These are phyloP conservation scores for Drosophila punjabiensis DNA, from an alignment of 1,140 invertebrate genomes.

Conservation along the genomic window DNA sequence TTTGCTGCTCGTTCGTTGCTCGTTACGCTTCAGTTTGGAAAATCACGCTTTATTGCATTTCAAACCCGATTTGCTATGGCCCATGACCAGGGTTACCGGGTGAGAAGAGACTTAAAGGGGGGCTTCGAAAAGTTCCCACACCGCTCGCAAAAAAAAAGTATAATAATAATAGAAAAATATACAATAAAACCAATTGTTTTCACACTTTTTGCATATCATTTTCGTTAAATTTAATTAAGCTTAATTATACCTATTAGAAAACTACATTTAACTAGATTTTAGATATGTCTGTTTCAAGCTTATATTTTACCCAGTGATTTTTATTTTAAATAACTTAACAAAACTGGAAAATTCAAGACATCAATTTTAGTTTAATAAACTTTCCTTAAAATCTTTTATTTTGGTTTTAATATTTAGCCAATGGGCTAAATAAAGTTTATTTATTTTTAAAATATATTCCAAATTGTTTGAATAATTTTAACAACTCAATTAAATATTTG, in stretches of 20 bases:
- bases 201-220: conserved; percentile 1
- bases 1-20: conserved; percentile 39
- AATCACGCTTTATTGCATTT: conserved; percentile 72
- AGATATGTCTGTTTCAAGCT: background rate
- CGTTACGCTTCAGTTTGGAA: conserved; percentile 56
- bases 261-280: background rate
- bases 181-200: background rate
- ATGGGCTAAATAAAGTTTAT: background rate
- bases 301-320: background rate
- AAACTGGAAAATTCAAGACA: no score
- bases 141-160: background rate
- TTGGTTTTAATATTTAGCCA: background rate
- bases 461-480: background rate
- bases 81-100: conserved; percentile 34
- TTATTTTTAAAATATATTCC: background rate
- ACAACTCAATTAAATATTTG: background rate
- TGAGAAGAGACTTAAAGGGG: background rate
- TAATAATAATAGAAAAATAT: background rate
- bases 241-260: background rate
- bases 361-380: no score
- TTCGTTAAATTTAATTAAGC: conserved; percentile 1
- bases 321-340: no score
- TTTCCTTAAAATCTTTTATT: background rate
- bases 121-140: conserved; percentile 21
- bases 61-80: conserved; percentile 55